These are phyloP conservation scores for Amblyopsis rosae DNA, from an alignment of 2,113 vertebrate species.

Conservation along the genomic window DNA sequence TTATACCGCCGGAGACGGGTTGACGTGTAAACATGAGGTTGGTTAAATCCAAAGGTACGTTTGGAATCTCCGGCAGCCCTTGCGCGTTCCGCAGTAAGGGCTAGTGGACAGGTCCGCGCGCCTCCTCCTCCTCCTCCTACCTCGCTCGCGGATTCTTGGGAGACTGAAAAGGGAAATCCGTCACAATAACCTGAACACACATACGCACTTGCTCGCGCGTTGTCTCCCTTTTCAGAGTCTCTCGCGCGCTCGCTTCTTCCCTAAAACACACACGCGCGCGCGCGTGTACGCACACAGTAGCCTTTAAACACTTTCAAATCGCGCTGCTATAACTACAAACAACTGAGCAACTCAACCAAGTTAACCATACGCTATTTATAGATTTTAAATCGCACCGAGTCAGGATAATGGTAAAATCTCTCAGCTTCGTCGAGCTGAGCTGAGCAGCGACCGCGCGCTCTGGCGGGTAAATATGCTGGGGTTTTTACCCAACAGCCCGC, in stretches of 20 bases:
- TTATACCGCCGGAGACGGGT: slow-evolving; percentile 14
- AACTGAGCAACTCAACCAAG: slow-evolving; percentile 48
- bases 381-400: slow-evolving; percentile 15
- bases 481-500: slow-evolving; percentile 62
- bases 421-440: slow-evolving; percentile 14
- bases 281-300: too few species aligned
- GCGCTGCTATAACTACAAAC: background rate
- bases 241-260: background rate
- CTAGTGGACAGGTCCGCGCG: slow-evolving; percentile 77
- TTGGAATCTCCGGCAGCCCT: slow-evolving; percentile 67
- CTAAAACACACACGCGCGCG: slow-evolving; percentile 14
- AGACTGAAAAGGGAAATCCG: slow-evolving; percentile 73
- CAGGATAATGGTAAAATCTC: slow-evolving; percentile 33
- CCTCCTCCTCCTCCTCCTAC: slow-evolving; percentile 45
- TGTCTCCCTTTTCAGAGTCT: slow-evolving; percentile 6
- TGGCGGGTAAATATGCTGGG: slow-evolving; percentile 24
- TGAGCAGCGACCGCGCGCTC: slow-evolving; percentile 21
- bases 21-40: background rate
- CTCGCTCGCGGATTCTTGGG: slow-evolving; percentile 64
- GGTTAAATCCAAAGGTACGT: slow-evolving; percentile 55
- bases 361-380: slow-evolving; percentile 48
- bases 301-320: slow-evolving; percentile 13
- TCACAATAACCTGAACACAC: slow-evolving; percentile 69
- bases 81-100: slow-evolving; percentile 78
- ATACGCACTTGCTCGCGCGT: slow-evolving; percentile 4